A percentile compares a stretch with the other conserved stretches of the same genome.
Conservation (phyloP, 2,888 invertebrate species). For the Drosophila tripunctata region DNA sequence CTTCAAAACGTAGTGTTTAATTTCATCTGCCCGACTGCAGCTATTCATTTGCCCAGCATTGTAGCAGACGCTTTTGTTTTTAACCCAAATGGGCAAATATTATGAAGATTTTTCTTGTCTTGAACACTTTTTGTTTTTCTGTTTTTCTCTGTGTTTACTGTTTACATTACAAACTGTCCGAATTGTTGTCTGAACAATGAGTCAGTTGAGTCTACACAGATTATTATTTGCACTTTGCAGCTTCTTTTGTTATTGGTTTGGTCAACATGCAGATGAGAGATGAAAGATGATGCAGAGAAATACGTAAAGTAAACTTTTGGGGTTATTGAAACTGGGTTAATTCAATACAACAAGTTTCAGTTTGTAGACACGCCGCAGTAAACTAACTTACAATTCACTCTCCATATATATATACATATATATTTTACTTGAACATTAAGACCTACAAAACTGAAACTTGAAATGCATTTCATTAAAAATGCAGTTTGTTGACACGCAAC, state of each 20-base stretch:
- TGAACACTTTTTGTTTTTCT: background rate
- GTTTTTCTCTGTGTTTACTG: too few relatives aligned
- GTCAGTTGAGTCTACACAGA: conserved; percentile 31
- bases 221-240: conserved; percentile 16
- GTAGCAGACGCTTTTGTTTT: conserved; percentile 25
- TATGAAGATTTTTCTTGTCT: conserved; percentile 10
- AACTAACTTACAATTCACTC: background rate
- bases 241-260: conserved; percentile 17
- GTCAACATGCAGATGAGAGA: background rate
- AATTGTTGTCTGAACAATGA: conserved; percentile 51
- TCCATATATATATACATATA: conserved; percentile 1
- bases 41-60: conserved; percentile 9
- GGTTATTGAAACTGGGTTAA: conserved; percentile 36
- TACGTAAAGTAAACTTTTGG: conserved; percentile 2
- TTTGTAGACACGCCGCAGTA: too few relatives aligned
- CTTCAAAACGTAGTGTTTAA: too few relatives aligned
- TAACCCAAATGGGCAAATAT: conserved; percentile 47
- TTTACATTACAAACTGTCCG: too few relatives aligned
- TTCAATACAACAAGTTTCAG: conserved; percentile 16
- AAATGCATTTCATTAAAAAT: conserved; percentile 30
- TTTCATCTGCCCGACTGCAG: too few relatives aligned
- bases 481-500: conserved; percentile 44
- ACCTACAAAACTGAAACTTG: conserved; percentile 11
- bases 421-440: conserved; percentile 2
- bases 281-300: background rate